These are phyloP conservation scores for Erebia ligea DNA, from an alignment of 2,888 invertebrate species.

Conservation along the genomic window DNA sequence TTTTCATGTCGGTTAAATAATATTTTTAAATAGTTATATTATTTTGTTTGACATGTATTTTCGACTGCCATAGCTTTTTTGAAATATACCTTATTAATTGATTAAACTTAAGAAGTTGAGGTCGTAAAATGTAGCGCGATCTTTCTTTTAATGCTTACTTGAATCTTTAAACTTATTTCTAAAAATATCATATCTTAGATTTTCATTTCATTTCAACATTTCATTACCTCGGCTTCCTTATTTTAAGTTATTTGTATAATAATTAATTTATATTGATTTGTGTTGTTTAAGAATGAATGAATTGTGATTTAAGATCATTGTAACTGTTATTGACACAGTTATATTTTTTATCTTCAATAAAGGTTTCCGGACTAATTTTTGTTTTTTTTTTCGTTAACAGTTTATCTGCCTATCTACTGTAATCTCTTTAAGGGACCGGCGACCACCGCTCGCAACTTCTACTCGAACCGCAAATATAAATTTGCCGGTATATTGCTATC, in stretches of 20 bases:
- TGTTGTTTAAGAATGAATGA: slow-evolving; percentile 48
- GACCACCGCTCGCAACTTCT: too few species aligned
- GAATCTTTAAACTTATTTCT: slow-evolving; percentile 17
- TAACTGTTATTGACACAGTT: slow-evolving; percentile 47
- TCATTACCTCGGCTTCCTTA: slow-evolving; percentile 75
- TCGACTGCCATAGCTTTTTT: slow-evolving; percentile 28
- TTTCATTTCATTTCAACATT: slow-evolving; percentile 51
- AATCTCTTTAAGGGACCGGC: too few species aligned
- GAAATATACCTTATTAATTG: slow-evolving; percentile 47
- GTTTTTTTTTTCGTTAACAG: not conserved
- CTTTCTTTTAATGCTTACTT: slow-evolving; percentile 31
- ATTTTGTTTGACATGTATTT: slow-evolving; percentile 15
- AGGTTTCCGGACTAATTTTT: slow-evolving; percentile 33
- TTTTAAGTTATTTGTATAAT: slow-evolving; percentile 57
- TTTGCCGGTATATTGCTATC: too few species aligned
- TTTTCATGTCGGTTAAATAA: not conserved
- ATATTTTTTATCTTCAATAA: slow-evolving; percentile 63
- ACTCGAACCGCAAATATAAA: too few species aligned
- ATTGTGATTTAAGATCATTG: slow-evolving; percentile 55
- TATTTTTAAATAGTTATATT: slow-evolving; percentile 10
- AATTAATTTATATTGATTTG: slow-evolving; percentile 47
- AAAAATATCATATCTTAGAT: slow-evolving; percentile 5
- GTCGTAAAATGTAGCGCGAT: slow-evolving; percentile 65
- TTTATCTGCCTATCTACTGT: not conserved
- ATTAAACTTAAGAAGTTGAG: slow-evolving; percentile 69